phyloP scores from a whole-genome alignment of 2,797 vertebrate species.

The Cryptoprocta ferox region DNA sequence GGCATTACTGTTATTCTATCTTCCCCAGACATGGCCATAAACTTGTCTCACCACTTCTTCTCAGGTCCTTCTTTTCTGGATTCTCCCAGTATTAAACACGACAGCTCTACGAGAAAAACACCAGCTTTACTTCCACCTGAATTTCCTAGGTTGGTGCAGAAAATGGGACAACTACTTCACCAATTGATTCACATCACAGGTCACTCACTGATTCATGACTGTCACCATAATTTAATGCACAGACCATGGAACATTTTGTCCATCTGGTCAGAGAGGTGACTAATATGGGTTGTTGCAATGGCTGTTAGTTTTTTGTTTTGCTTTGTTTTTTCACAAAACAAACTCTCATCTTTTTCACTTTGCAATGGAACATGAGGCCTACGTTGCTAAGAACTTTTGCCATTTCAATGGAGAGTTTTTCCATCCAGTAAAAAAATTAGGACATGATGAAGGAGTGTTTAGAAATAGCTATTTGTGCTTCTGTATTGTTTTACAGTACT shows the following conservation, averaged over 20 bases:
- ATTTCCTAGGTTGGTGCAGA: neutral
- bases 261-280: neutral
- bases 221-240: constrained; percentile 25
- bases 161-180: neutral
- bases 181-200: neutral
- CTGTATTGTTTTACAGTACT: constrained; percentile 36
- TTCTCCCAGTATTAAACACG: neutral
- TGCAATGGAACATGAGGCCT: constrained; percentile 48
- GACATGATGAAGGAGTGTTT: constrained; percentile 55
- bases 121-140: neutral
- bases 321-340: neutral
- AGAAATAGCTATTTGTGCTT: neutral
- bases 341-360: constrained; percentile 49
- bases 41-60: neutral
- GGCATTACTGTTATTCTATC: neutral
- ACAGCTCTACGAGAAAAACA: neutral
- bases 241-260: neutral
- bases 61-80: neutral
- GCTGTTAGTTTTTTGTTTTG: neutral
- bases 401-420: constrained; percentile 45
- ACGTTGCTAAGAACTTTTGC: constrained; percentile 15
- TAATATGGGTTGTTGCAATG: neutral
- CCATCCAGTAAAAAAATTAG: constrained; percentile 67
- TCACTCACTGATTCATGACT: neutral
- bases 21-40: neutral